Base-by-base conservation (phyloP, 2,113 vertebrate genomes). In the Micronisus gabar region DNA sequence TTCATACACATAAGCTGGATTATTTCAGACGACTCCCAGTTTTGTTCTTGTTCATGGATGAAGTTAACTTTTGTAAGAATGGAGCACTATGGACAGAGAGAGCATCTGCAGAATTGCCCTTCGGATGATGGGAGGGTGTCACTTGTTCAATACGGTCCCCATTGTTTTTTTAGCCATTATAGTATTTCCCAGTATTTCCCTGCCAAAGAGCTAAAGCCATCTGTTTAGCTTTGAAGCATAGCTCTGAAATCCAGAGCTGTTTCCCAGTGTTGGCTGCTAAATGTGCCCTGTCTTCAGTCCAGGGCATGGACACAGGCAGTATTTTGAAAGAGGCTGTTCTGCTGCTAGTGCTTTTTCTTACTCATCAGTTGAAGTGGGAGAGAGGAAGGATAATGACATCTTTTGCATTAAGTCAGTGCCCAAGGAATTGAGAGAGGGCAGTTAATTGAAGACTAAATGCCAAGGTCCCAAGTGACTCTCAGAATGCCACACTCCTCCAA, bases 1-100 rank as follows among this genome's bases (percentile, higher is more conserved):
- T 23, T 12, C 18, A 11, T 25, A 25, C 2, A 4, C 13, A 2
- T 40, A 19, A 76, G 0, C 3, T n/a, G 34, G 30, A 20, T 40
- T n/a, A 26, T 41, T 45, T 90, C 47, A 62, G 47, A 40, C 0
- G 2, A 47, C 4, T 80, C 26, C 22, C 20, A 8, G 50, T 21
- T 47, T 26, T 30, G 38, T 47, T 26, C 53, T 40, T n/a, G 53
- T 11, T 66, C 30, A 3, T 41, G 61, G 40, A 4, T 65, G 50
- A 20, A 23, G n/a, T 63, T 62, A 30, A 5, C 25, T 75, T 41
- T 12, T 25, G 40, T 48, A 32, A 30, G 63, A 40, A 32, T 13
- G 43, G 36, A 48, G 34, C 48, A 15, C 55, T 21, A 6, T 10
- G 38, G 36, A 19, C 30, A 50, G 47, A 23, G 67, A n/a, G 25